Conservation (phyloP, 2,113 vertebrate genomes). For the Albula glossodonta region DNA sequence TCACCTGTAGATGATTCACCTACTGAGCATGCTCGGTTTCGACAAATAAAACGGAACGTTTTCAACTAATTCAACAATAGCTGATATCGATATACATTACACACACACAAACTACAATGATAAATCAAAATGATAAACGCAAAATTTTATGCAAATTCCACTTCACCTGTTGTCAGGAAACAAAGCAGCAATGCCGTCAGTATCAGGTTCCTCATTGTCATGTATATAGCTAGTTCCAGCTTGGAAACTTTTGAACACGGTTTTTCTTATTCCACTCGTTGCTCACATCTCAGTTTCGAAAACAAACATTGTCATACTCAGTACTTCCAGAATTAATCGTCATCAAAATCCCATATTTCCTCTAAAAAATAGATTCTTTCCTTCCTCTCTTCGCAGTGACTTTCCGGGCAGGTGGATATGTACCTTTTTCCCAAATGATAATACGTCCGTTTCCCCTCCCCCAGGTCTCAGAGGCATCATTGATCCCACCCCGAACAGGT, state of each 20-base stretch:
- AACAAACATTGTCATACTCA: slow-evolving; percentile 15
- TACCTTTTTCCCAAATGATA: neutral
- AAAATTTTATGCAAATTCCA: neutral
- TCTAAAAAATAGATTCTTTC: neutral
- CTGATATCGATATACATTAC: neutral
- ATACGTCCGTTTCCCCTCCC: slow-evolving; percentile 13
- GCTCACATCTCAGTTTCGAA: neutral
- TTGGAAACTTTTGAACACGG: slow-evolving; percentile 34
- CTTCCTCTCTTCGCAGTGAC: neutral
- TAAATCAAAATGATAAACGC: neutral
- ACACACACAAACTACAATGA: neutral
- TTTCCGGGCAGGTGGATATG: neutral
- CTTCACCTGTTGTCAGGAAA: slow-evolving; percentile 60
- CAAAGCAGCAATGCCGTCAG: slow-evolving; percentile 43
- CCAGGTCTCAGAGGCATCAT: slow-evolving; percentile 41
- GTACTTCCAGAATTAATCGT: neutral
- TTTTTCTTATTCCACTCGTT: neutral
- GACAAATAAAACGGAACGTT: neutral
- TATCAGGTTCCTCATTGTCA: slow-evolving; percentile 49
- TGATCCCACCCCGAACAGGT: slow-evolving; percentile 68
- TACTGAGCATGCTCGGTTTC: slow-evolving; percentile 16
- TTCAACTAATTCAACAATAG: neutral
- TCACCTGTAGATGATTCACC: slow-evolving; percentile 65
- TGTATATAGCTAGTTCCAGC: slow-evolving; percentile 22
- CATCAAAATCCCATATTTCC: neutral